Base-by-base conservation (phyloP, 2,113 vertebrate genomes). In the Tenebrosternarchus preto region DNA sequence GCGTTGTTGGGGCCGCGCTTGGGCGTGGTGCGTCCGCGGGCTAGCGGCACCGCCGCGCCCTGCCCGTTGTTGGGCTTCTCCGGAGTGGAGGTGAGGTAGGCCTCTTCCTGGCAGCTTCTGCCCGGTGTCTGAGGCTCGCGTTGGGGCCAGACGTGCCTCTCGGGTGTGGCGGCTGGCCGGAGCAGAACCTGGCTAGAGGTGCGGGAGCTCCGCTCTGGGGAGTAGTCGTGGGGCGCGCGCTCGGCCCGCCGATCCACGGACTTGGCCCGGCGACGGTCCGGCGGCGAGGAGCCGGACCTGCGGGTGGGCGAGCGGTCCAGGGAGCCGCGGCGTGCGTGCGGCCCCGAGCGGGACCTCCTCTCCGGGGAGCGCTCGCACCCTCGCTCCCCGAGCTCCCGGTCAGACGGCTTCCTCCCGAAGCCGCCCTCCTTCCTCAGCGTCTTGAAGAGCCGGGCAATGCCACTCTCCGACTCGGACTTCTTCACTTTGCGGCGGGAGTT, bases 261-360 rank as follows among this genome's bases (percentile, higher is more conserved):
- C 85, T 94, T 94, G 70, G 93, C 92, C 59, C 93, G 84, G 9
- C 93, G 89, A 4, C 95, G 93, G 81, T 98, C 96, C 0, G 95
- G 95, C 0, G 95, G 95, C 0, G 96, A 96, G 17, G 94, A 93
- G 63, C 92, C 90, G 6, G 92, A 90, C 20, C 95, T 94, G 61
- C 59, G 86, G 63, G 93, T 94, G 0, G 95, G 94, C 0, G 96
- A 97, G 78, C 79, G 88, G 84, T 98, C 96, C 1, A 98, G 93
- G 0, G 97, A 99, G 73, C 96, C 92, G 29, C 94, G 93, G 83
- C 36, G 92, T 89, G 90, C 88, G 88, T 0, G 91, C 88, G 75
- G 72, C 12, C 79, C 79, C 1, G 88, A 8, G 89, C 92, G 85
- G 86, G 91, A 56, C 86, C 89, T 76, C 92, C 87, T 60, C 94